Evolutionary conservation across 2,888 invertebrate species (phyloP).

Genomic region (Serripes groenlandicus): DNA sequence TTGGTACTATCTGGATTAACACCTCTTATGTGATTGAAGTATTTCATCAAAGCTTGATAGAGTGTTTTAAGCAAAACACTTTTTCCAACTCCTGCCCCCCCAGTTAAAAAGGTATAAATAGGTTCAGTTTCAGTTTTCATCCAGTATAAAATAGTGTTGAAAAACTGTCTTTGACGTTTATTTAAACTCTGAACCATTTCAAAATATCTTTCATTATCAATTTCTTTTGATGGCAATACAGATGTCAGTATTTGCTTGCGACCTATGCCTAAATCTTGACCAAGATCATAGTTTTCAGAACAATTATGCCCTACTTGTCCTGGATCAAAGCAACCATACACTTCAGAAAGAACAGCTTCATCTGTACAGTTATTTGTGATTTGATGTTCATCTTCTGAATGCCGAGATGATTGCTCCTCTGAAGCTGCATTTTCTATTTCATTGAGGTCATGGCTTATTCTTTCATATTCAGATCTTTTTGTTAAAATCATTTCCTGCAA

Average conservation of each 20-base stretch:
- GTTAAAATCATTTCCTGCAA: background rate
- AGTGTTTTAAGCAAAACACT: conserved; percentile 15
- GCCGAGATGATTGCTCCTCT: background rate
- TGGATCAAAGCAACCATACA: conserved; percentile 17
- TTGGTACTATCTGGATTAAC: conserved; percentile 17
- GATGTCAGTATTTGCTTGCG: conserved; percentile 27
- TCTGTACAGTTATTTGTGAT: too few relatives aligned
- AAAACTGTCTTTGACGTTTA: conserved; percentile 17
- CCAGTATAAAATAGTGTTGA: conserved; percentile 21
- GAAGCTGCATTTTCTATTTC: background rate
- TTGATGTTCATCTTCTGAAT: background rate
- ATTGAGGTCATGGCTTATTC: conserved; percentile 15
- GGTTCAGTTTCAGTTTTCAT: conserved; percentile 20
- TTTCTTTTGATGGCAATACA: conserved; percentile 24
- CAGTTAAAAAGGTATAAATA: conserved; percentile 37
- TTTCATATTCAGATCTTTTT: background rate
- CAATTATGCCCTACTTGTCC: background rate
- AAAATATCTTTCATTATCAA: conserved; percentile 9
- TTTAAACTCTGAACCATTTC: conserved; percentile 21
- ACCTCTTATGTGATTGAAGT: conserved; percentile 3
- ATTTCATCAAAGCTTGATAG: conserved; percentile 35
- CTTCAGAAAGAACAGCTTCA: background rate
- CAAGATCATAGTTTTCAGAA: conserved; percentile 9
- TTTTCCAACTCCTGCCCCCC: conserved; percentile 48
- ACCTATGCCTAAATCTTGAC: conserved; percentile 44